phyloP scores from a whole-genome alignment of 2,888 invertebrate species.

The Lymantria dispar region DNA sequence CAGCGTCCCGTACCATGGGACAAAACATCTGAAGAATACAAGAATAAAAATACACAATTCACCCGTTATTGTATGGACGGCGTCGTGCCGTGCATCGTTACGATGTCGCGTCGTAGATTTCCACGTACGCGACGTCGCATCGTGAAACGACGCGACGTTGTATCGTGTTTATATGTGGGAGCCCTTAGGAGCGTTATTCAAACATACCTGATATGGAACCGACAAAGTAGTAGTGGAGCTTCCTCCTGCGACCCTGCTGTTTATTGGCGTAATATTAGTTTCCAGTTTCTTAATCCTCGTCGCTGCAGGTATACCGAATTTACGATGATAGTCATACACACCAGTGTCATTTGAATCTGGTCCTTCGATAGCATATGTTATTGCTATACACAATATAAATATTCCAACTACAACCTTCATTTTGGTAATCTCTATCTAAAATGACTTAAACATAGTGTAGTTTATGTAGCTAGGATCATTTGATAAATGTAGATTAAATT shows the following conservation, averaged over 20 bases:
- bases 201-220: conserved; percentile 45
- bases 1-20: too few species aligned
- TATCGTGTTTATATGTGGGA: too few species aligned
- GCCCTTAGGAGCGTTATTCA: too few species aligned
- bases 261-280: conserved; percentile 20
- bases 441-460: background rate
- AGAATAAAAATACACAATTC: too few species aligned
- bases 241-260: conserved; percentile 44
- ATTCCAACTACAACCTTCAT: conserved; percentile 16
- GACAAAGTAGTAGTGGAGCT: conserved; percentile 31
- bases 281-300: conserved; percentile 38
- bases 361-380: conserved; percentile 16
- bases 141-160: too few species aligned
- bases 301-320: conserved; percentile 42
- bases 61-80: too few species aligned
- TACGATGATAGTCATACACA: conserved; percentile 41
- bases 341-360: conserved; percentile 19
- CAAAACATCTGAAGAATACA: too few species aligned
- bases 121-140: too few species aligned
- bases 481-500: background rate
- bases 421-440: conserved; percentile 1
- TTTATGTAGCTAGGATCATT: background rate
- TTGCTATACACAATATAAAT: conserved; percentile 17
- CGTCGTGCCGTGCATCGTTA: too few species aligned
- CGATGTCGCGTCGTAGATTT: too few species aligned